Base-by-base conservation (phyloP, 2,888 invertebrate genomes). In the Drosophila niveifrons region DNA sequence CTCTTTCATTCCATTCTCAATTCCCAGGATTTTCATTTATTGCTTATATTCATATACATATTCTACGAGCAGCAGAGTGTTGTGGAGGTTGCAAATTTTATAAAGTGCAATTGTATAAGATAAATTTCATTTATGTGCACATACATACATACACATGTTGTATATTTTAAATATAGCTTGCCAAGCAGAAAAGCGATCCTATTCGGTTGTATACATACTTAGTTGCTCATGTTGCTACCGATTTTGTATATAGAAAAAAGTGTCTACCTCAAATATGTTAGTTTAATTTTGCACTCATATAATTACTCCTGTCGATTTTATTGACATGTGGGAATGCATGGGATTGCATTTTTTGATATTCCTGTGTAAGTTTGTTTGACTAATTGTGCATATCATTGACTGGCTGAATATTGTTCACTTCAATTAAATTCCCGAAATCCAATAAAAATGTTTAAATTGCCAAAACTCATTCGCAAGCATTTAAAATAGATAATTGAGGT, bases 41-140 rank as follows among this genome's bases (percentile, higher is more conserved):
- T 36, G 34, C 34, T 56, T 17, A 13, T 31, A 44, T 56, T 31
- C 17, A 29, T 31, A 44, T 23, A 23, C 23, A 23, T 56, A 43
- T 64, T 47, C 39, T 9, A 53, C n/a, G 4, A n/a, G 36, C 36
- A 36, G 44, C 17, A n/a, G 50, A 13, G 10, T 39, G 34, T 29
- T 17, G 29, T 36, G 23, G 11, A 34, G 55, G 6, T 43, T 72
- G 61, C 50, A 74, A 77, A 64, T 75, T 79, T 73, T 57, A 71
- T 74, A 52, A 75, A 82, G 70, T 75, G 82, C 70, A 82, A 64
- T 78, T 70, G 78, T 71, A 72, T 68, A 75, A 85, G 78, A 88
- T 72, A 59, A 74, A 75, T 78, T 68, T 51, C 15, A 82, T 78
- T 80, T 82, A 67, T 78, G 66, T 75, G 65, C 63, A 52, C 52